Percentiles rank a stretch among this genome's conserved stretches.
phyloP scores from a whole-genome alignment of 2,797 vertebrate species.

The Alca torda region DNA sequence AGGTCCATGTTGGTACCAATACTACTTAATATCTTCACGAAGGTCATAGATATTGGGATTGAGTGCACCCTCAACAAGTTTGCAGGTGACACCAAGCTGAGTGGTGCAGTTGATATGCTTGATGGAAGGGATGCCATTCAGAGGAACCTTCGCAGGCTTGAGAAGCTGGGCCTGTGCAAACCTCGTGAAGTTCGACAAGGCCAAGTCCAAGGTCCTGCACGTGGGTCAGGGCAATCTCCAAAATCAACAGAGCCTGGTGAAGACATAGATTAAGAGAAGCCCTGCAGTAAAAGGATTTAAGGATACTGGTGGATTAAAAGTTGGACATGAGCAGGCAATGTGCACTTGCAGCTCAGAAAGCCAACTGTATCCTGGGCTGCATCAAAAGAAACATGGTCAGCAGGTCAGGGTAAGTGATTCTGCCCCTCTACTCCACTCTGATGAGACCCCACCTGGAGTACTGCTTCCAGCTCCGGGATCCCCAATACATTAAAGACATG shows the following conservation, averaged over 20 bases:
- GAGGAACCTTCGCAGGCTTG: not conserved
- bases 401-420: fast-evolving
- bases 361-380: fast-evolving
- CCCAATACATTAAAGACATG: not conserved
- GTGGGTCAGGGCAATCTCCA: fast-evolving
- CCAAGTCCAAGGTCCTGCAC: not conserved
- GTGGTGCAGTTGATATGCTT: not conserved
- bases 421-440: not conserved
- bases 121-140: not conserved
- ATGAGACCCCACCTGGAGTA: not conserved
- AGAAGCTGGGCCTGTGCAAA: not conserved
- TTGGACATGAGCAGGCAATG: not conserved
- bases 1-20: too few relatives aligned
- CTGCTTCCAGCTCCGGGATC: too few relatives aligned
- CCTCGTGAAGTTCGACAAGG: not conserved
- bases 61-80: not conserved
- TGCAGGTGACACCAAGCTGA: not conserved
- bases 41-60: too few relatives aligned
- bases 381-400: not conserved
- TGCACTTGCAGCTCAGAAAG: not conserved
- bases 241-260: not conserved
- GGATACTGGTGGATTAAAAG: not conserved
- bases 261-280: not conserved
- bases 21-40: not conserved
- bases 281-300: not conserved